A percentile compares a stretch with the other conserved stretches of the same genome.
These are phyloP conservation scores for Pomatostomus ruficeps DNA, from an alignment of 2,113 vertebrate species.

Conservation along the genomic window DNA sequence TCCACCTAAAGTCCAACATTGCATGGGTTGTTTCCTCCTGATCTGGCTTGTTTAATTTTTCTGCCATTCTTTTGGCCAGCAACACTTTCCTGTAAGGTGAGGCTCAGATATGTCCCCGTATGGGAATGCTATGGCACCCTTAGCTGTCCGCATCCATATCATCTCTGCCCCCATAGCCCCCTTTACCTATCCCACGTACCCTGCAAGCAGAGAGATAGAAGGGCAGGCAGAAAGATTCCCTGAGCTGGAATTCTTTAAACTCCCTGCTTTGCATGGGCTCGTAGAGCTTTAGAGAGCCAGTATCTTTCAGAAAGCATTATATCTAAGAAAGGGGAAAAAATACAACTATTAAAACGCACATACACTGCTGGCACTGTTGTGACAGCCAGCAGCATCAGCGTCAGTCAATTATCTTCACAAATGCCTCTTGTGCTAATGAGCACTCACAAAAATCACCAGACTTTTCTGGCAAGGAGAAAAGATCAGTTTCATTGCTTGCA, in stretches of 20 bases:
- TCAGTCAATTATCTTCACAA: constrained; percentile 99
- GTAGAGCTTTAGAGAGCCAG: constrained; percentile 56
- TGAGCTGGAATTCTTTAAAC: constrained; percentile 10
- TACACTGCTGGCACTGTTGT: constrained; percentile 88
- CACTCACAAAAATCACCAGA: constrained; percentile 97
- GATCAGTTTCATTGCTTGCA: constrained; percentile 99
- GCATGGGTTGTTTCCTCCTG: background rate
- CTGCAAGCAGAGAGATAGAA: background rate
- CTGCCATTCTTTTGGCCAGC: background rate
- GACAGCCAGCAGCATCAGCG: constrained; percentile 91
- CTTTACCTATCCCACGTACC: background rate
- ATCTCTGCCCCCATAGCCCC: background rate
- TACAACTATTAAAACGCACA: constrained; percentile 79
- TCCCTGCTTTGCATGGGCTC: background rate
- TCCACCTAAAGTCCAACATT: background rate
- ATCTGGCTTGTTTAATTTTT: background rate
- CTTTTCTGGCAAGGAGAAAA: constrained; percentile 99
- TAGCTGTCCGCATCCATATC: background rate
- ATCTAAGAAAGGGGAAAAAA: constrained; percentile 64
- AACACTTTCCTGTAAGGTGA: background rate
- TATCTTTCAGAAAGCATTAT: constrained; percentile 75
- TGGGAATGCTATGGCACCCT: background rate
- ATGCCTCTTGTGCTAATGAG: constrained; percentile 99
- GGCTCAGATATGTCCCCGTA: background rate
- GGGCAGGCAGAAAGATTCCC: background rate